phyloP scores from a whole-genome alignment of 2,113 vertebrate species.

The Rhabdornis inornatus region DNA sequence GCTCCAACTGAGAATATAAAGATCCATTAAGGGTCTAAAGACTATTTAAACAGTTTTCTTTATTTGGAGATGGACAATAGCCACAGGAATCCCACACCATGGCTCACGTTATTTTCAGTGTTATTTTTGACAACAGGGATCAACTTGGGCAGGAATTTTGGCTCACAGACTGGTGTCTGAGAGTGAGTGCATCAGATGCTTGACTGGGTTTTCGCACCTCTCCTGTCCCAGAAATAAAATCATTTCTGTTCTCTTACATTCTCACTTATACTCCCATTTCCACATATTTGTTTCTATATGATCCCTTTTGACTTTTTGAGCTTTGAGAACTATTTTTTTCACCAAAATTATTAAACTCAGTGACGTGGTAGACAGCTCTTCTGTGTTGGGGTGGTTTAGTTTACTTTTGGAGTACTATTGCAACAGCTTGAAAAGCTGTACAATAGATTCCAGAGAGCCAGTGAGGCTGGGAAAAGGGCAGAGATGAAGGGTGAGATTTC shows the following conservation, averaged over 20 bases:
- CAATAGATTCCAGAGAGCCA: fast-evolving
- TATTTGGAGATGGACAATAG: not conserved
- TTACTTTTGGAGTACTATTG: not conserved
- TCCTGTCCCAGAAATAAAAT: not conserved
- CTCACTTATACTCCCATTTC: not conserved
- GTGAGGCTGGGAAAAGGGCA: not conserved
- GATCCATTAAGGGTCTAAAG: not conserved
- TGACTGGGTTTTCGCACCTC: not conserved
- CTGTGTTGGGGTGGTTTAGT: fast-evolving
- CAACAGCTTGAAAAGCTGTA: not conserved
- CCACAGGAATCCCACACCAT: not conserved
- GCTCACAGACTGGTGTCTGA: fast-evolving
- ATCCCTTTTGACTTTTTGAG: not conserved
- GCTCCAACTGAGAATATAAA: not conserved
- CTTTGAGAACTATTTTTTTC: not conserved
- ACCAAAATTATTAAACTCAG: not conserved
- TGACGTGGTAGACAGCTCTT: not conserved
- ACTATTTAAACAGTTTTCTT: not conserved
- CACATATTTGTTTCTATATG: fast-evolving
- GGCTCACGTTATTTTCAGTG: not conserved
- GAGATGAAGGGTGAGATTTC: not conserved
- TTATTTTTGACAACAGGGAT: not conserved
- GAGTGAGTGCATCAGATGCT: not conserved
- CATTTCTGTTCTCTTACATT: not conserved
- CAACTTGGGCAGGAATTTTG: not conserved